A percentile compares a stretch with the other conserved stretches of the same genome.
Evolutionary conservation across 2,888 invertebrate genomes (phyloP).

Genomic region (Charanyca ferruginea): DNA sequence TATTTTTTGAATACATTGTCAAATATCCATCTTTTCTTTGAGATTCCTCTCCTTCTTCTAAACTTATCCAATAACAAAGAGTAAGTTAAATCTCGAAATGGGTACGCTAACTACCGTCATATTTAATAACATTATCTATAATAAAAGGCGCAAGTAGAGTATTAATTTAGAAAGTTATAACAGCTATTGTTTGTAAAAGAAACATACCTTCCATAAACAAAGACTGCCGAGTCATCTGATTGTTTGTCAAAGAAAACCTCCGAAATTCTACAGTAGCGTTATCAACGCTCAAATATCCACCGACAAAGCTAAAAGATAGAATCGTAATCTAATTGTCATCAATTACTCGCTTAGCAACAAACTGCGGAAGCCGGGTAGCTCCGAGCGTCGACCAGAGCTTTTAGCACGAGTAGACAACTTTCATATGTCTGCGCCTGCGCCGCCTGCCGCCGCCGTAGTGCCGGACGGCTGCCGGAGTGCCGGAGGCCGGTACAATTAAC

Average conservation of each 20-base stretch:
- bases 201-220: background rate
- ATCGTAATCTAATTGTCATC: constrained; percentile 25
- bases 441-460: constrained; percentile 19
- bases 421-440: constrained; percentile 69
- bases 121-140: background rate
- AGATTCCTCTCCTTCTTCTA: no score
- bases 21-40: no score
- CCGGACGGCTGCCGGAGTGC: constrained; percentile 9
- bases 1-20: no score
- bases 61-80: background rate
- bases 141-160: background rate
- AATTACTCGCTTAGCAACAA: constrained; percentile 32
- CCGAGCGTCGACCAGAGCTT: constrained; percentile 33
- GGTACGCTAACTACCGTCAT: background rate
- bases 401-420: constrained; percentile 66
- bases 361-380: constrained; percentile 24
- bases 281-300: no score
- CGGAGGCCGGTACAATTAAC: constrained; percentile 73
- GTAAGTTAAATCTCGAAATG: background rate
- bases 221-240: background rate
- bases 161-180: constrained; percentile 5
- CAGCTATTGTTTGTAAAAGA: background rate
- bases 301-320: background rate
- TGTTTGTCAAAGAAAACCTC: background rate
- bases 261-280: background rate